Conservation (phyloP, 2,113 vertebrate genomes). For the Apodemus speciosus region DNA sequence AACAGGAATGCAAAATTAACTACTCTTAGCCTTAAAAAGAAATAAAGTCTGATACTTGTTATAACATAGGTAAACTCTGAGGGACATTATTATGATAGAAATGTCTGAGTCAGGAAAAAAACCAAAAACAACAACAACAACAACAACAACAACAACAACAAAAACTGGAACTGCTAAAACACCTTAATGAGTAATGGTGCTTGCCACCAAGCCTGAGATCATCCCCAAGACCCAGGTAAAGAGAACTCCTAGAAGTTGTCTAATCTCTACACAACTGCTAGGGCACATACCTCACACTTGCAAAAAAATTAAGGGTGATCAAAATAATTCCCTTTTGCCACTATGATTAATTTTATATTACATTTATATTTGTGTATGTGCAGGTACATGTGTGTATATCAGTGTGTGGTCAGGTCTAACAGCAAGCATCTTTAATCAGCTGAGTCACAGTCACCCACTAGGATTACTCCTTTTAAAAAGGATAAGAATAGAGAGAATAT, state of each 20-base stretch:
- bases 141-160: background rate
- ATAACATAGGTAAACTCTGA: conserved; percentile 8
- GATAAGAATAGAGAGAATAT: background rate
- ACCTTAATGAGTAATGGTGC: background rate
- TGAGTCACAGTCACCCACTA: background rate
- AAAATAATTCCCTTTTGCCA: background rate
- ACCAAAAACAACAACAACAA: background rate
- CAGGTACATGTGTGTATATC: background rate
- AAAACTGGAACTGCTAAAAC: background rate
- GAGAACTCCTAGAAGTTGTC: background rate
- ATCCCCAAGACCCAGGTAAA: background rate
- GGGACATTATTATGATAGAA: background rate
- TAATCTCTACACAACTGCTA: background rate
- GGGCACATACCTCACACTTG: background rate
- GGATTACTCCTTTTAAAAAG: background rate
- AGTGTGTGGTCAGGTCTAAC: background rate
- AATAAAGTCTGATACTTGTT: conserved; percentile 1
- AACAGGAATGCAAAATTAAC: background rate
- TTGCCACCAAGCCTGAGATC: background rate
- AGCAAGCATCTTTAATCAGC: background rate
- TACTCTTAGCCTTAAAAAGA: background rate
- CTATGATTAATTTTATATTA: background rate
- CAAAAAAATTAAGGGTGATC: background rate
- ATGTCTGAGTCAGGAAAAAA: conserved; percentile 12
- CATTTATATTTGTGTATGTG: background rate